phyloP scores from a whole-genome alignment of 2,797 vertebrate species.

The Falco rusticolus region DNA sequence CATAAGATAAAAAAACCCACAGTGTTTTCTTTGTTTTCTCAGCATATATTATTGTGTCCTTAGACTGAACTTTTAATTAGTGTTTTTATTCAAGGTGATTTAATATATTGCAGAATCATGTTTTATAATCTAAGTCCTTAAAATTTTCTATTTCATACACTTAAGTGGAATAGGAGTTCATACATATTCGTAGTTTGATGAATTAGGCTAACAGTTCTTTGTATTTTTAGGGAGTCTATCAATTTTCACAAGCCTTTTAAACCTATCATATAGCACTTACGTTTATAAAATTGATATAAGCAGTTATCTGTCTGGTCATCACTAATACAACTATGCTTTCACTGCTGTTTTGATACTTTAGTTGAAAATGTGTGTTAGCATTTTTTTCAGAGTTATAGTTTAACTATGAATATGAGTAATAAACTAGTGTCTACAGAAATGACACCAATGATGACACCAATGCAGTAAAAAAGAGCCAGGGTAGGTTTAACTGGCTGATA shows the following conservation, averaged over 20 bases:
- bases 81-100: slow-evolving; percentile 7
- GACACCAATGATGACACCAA: accelerated
- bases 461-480: not conserved
- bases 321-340: not conserved
- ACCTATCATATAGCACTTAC: not conserved
- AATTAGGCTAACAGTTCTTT: not conserved
- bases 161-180: not conserved
- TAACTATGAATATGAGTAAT: not conserved
- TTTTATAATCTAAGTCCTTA: slow-evolving; percentile 12
- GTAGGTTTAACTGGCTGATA: not conserved
- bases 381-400: not conserved
- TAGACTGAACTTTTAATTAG: not conserved
- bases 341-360: not conserved
- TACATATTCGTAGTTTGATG: not conserved
- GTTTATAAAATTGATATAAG: not conserved
- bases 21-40: not conserved
- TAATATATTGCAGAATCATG: not conserved
- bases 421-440: not conserved
- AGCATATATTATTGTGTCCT: not conserved
- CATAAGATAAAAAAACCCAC: not conserved
- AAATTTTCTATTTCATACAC: not conserved
- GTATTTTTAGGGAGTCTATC: not conserved
- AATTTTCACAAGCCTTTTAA: not conserved
- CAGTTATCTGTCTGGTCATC: not conserved
- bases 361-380: not conserved